Conservation (phyloP, 2,888 invertebrate species). For the Acronicta leporina region DNA sequence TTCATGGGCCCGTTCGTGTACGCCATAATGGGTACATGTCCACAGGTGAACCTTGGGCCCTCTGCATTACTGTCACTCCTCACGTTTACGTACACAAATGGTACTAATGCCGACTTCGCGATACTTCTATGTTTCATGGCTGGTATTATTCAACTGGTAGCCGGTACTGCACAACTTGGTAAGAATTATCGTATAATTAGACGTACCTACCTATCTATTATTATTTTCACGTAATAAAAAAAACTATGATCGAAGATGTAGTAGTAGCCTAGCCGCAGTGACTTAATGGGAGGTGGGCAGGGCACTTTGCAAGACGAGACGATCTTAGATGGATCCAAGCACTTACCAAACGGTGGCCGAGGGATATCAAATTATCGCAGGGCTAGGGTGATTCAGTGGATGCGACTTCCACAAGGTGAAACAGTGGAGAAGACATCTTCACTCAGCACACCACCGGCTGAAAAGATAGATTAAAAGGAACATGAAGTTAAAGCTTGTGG, state of each 20-base stretch:
- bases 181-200: too few species aligned
- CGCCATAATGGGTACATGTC: slow-evolving; percentile 92
- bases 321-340: too few species aligned
- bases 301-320: too few species aligned
- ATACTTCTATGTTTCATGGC: slow-evolving; percentile 91
- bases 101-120: slow-evolving; percentile 89
- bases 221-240: background rate
- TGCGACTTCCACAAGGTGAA: too few species aligned
- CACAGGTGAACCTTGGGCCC: slow-evolving; percentile 91
- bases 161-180: slow-evolving; percentile 91
- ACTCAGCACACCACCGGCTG: too few species aligned
- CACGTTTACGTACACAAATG: slow-evolving; percentile 90
- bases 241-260: background rate
- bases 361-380: too few species aligned
- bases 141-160: slow-evolving; percentile 90
- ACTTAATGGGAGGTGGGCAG: too few species aligned
- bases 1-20: slow-evolving; percentile 94
- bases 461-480: background rate
- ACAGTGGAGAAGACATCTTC: too few species aligned
- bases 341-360: too few species aligned
- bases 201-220: too few species aligned
- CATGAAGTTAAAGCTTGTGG: background rate
- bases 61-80: slow-evolving; percentile 94
- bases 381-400: too few species aligned
- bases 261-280: too few species aligned